Evolutionary conservation across 2,797 vertebrate genomes (phyloP).

Genomic region (Acanthurus leucopareius): DNA sequence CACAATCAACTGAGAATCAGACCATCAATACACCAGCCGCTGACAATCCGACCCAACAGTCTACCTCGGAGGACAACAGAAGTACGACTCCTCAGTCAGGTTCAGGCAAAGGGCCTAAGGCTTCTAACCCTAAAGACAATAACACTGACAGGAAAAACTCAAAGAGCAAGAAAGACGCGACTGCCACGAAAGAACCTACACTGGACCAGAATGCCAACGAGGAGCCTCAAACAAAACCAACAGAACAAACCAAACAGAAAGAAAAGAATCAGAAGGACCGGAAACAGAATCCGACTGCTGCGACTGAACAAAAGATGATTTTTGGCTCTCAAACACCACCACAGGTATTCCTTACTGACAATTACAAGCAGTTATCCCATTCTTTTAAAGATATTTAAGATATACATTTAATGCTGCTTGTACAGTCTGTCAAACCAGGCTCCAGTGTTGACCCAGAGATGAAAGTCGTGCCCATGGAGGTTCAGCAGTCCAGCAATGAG

Average conservation of each 20-base stretch:
- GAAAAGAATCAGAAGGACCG: conserved; percentile 36
- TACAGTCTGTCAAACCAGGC: conserved; percentile 39
- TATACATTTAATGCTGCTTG: not conserved
- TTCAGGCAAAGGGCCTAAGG: conserved; percentile 10
- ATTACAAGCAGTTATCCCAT: fast-evolving
- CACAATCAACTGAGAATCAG: conserved; percentile 20
- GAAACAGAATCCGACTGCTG: conserved; percentile 5
- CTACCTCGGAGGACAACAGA: not conserved
- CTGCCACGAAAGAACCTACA: conserved; percentile 18
- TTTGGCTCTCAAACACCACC: conserved; percentile 34
- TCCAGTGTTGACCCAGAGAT: conserved; percentile 64
- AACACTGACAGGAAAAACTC: conserved; percentile 35
- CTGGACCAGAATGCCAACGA: conserved; percentile 69
- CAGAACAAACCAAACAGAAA: conserved; percentile 41
- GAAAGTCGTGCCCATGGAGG: conserved; percentile 7
- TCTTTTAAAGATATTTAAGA: not conserved
- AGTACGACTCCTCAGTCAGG: conserved; percentile 5
- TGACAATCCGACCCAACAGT: conserved; percentile 13
- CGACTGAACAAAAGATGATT: conserved; percentile 28
- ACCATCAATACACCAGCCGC: not conserved
- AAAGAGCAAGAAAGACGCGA: conserved; percentile 34
- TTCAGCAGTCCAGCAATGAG: conserved; percentile 40
- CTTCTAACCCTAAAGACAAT: conserved; percentile 6
- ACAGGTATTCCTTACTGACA: conserved; percentile 59
- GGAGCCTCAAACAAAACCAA: conserved; percentile 43